A percentile compares a stretch with the other conserved stretches of the same genome.
phyloP scores from a whole-genome alignment of 2,113 vertebrate species.

The Puma concolor region DNA sequence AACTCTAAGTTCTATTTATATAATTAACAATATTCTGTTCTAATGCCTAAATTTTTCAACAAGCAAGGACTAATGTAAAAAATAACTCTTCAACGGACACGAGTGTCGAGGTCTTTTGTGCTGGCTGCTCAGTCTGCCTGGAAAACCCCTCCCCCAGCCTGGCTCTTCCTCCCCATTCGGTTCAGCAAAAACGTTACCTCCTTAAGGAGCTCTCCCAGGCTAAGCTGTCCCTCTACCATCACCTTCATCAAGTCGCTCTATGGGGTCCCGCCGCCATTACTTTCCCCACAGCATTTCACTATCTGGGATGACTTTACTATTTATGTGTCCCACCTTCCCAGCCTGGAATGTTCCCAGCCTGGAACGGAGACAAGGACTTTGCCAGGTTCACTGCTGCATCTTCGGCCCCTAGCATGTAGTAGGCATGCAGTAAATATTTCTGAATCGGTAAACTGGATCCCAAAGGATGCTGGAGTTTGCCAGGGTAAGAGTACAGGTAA shows the following conservation, averaged over 20 bases:
- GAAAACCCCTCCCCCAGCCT: neutral
- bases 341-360: neutral
- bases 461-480: neutral
- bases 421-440: neutral
- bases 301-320: neutral
- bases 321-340: neutral
- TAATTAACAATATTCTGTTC: constrained; percentile 36
- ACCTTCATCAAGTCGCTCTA: neutral
- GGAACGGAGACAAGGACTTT: neutral
- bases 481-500: neutral
- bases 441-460: neutral
- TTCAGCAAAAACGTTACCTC: neutral
- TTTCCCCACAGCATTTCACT: neutral
- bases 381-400: neutral
- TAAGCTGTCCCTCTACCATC: neutral
- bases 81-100: neutral
- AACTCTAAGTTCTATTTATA: neutral
- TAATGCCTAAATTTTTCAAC: constrained; percentile 31
- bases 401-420: neutral
- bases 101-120: neutral
- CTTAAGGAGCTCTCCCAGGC: neutral
- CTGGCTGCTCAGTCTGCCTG: neutral
- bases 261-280: neutral
- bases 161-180: neutral
- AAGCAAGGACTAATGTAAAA: constrained; percentile 9